A percentile compares a stretch with the other conserved stretches of the same genome.
These are phyloP conservation scores for Patiria pectinifera DNA, from an alignment of 53 echinoderm and acorn worm genomes.

Conservation along the genomic window DNA sequence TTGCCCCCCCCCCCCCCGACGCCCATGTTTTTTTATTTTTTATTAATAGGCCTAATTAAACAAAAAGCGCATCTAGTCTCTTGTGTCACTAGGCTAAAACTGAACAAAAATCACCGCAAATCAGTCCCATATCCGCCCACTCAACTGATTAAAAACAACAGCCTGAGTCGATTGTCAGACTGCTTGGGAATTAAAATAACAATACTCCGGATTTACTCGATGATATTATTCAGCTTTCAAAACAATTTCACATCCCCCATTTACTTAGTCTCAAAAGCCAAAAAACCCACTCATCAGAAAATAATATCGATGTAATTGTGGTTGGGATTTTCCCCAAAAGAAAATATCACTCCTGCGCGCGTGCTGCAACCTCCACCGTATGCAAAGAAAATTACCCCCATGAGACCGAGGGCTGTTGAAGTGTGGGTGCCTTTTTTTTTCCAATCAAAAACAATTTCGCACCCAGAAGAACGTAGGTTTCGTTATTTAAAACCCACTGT, in stretches of 20 bases:
- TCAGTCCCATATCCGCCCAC: no score
- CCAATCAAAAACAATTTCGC: background rate
- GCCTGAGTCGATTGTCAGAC: no score
- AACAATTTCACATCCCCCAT: background rate
- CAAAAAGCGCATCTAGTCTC: no score
- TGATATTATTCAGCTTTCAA: background rate
- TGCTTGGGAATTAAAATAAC: no score
- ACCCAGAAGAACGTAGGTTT: background rate
- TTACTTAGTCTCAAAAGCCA: background rate
- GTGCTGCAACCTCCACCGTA: background rate
- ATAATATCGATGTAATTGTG: background rate
- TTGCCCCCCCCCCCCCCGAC: no score
- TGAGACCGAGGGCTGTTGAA: background rate
- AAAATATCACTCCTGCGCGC: slow-evolving; percentile 1
- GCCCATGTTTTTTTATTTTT: no score
- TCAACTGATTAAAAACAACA: no score
- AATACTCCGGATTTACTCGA: no score
- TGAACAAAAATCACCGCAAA: no score
- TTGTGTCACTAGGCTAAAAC: no score
- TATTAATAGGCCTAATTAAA: no score
- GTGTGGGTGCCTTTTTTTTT: background rate
- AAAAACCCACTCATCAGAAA: background rate
- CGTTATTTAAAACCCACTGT: background rate
- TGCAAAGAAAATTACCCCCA: background rate
- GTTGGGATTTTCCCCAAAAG: background rate